Evolutionary conservation across 2,888 invertebrate species (phyloP), one percentile per base, ranked within the genome.

Genomic region (Macrosiphum euphorbiae): DNA sequence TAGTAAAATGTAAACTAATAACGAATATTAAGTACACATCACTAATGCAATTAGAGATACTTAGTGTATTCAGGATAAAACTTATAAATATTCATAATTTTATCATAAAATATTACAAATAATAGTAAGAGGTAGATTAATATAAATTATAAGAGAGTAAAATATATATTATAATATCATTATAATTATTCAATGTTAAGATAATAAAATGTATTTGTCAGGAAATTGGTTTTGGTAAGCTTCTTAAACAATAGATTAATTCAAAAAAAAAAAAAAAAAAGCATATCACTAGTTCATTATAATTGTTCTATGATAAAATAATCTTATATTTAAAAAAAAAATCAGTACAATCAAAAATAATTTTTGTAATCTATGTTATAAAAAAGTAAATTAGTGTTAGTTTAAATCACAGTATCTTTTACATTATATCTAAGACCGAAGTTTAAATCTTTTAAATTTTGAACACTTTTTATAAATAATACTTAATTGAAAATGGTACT

Each of bases 91-190:
- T 26, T 58, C 58, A 58, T 47, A 67, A 47, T 58, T 28, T 11
- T 67, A 67, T 24, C 0, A 8, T 26, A 24, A 61, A 67, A 90
- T 90, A 24, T 10, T 24, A 67, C 47, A 28, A 44, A 78, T 28
- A 44, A 47, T 86, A 28, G 11, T 89, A 16, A 89, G 58, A 44
- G 88, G 88, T 58, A 89, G 58, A 61, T 44, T 24, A 55, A 88
- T 41, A 55, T 58, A 78, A 55, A 55, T 55, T 13, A 55, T 55
- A 55, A 20, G 20, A 1, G 35, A 78, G 20, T 78, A 35, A 78
- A 78, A 78, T n/a, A 0, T 50, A 50, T 50, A 50, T 50, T 50
- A 44, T 2, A 44, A 67, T 67, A 67, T 5, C 20, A 16, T 20
- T n/a, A 67, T 55, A 55, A 20, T 67, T 20, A 78, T 78, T 78